These are phyloP conservation scores for Hybognathus amarus DNA, from an alignment of 2,797 vertebrate species.

Conservation along the genomic window DNA sequence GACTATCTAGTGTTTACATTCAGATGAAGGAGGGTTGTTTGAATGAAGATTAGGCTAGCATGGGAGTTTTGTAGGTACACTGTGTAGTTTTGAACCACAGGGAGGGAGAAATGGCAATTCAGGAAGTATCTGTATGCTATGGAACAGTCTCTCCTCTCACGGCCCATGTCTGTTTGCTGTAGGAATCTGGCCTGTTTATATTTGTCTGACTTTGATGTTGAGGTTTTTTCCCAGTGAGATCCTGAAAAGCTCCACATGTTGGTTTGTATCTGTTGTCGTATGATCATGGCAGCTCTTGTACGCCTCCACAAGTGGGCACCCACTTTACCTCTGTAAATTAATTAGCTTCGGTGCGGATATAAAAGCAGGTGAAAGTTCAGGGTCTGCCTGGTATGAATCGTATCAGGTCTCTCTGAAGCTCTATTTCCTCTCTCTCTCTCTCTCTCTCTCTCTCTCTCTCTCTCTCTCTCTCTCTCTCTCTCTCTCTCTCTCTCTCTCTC, in stretches of 20 bases:
- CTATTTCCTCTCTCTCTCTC: slow-evolving; percentile 67
- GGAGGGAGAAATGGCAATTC: slow-evolving; percentile 45
- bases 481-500: slow-evolving; percentile 71
- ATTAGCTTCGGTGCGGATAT: slow-evolving; percentile 85
- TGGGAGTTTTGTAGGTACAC: slow-evolving; percentile 50
- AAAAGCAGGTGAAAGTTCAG: slow-evolving; percentile 92
- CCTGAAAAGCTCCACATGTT: slow-evolving; percentile 30
- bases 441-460: slow-evolving; percentile 56
- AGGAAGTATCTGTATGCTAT: slow-evolving; percentile 41
- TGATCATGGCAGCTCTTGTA: slow-evolving; percentile 18
- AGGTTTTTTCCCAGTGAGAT: neutral
- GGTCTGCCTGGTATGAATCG: slow-evolving; percentile 89
- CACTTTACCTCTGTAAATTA: slow-evolving; percentile 83
- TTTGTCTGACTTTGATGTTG: slow-evolving; percentile 44
- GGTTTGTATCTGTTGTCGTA: neutral
- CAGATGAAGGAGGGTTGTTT: slow-evolving; percentile 48
- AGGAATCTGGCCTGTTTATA: slow-evolving; percentile 45
- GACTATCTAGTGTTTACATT: slow-evolving; percentile 48
- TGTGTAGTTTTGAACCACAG: slow-evolving; percentile 10
- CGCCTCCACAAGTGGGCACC: slow-evolving; percentile 69
- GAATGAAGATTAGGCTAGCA: slow-evolving; percentile 37
- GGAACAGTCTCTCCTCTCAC: slow-evolving; percentile 28
- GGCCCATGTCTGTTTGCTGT: slow-evolving; percentile 41
- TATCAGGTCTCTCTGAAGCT: slow-evolving; percentile 87
- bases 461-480: slow-evolving; percentile 60